A percentile compares a stretch with the other conserved stretches of the same genome.
phyloP scores from a whole-genome alignment of 2,888 invertebrate species.

The Steromphala cineraria region DNA sequence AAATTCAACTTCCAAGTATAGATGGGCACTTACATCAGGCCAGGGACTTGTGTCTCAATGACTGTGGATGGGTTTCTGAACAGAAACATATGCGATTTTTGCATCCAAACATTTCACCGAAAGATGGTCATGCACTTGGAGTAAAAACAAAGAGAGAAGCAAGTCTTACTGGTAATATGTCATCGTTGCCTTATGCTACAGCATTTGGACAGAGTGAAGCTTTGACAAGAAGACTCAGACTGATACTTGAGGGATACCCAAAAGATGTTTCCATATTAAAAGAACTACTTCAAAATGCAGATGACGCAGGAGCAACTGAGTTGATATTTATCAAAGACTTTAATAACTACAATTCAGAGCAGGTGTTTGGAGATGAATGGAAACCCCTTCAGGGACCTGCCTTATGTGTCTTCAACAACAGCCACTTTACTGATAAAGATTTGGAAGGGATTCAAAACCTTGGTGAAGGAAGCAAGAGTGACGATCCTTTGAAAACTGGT shows the following conservation, averaged over 20 bases:
- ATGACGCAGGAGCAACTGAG: constrained; percentile 68
- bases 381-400: constrained; percentile 58
- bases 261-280: constrained; percentile 67
- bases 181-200: constrained; percentile 31
- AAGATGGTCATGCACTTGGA: constrained; percentile 49
- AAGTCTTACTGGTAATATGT: not conserved
- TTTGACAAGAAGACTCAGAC: constrained; percentile 60
- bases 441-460: constrained; percentile 55
- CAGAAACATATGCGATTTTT: constrained; percentile 36
- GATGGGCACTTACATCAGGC: not conserved
- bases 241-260: constrained; percentile 66
- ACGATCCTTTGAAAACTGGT: constrained; percentile 57
- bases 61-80: constrained; percentile 44
- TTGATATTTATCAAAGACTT: constrained; percentile 67
- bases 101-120: constrained; percentile 42
- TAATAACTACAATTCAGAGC: constrained; percentile 40
- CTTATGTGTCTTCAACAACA: constrained; percentile 59
- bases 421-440: constrained; percentile 52
- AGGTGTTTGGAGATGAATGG: constrained; percentile 21
- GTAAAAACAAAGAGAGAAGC: constrained; percentile 32
- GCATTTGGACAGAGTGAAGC: constrained; percentile 69
- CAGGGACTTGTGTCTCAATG: constrained; percentile 51
- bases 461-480: constrained; percentile 56
- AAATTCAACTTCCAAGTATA: constrained; percentile 12
- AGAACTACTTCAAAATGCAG: constrained; percentile 72